Conservation (phyloP, 2,113 vertebrate species). For the Atractosteus spatula region DNA sequence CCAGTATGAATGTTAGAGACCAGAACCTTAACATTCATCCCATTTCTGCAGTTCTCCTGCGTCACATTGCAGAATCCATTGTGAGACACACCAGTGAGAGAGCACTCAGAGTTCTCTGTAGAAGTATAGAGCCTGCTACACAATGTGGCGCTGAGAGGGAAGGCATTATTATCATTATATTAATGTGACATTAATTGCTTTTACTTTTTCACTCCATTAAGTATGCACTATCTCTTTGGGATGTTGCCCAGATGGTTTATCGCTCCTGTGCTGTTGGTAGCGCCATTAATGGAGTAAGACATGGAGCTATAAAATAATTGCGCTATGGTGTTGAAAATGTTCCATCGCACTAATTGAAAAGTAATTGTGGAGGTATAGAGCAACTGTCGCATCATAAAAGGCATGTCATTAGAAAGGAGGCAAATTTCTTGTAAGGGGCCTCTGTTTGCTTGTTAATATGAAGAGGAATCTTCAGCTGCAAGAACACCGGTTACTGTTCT, state of each 20-base stretch:
- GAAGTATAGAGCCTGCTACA: conserved; percentile 36
- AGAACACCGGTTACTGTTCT: not conserved
- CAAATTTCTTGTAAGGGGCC: conserved; percentile 38
- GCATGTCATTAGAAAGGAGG: conserved; percentile 43
- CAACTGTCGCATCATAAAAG: conserved; percentile 71
- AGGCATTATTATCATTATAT: conserved; percentile 80
- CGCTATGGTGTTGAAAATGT: conserved; percentile 70
- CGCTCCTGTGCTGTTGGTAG: conserved; percentile 69
- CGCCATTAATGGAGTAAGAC: conserved; percentile 75
- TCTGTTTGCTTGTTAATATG: conserved; percentile 47
- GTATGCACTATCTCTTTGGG: conserved; percentile 75
- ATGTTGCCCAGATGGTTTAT: conserved; percentile 77
- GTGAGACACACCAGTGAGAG: no score
- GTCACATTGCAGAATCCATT: no score
- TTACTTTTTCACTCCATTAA: conserved; percentile 84
- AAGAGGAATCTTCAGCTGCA: not conserved
- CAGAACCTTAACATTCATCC: no score
- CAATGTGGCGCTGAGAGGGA: conserved; percentile 54
- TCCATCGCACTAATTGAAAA: conserved; percentile 77
- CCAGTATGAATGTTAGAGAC: no score
- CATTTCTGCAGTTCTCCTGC: no score
- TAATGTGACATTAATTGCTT: conserved; percentile 84
- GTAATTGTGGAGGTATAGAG: conserved; percentile 77
- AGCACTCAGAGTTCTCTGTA: no score
- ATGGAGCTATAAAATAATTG: conserved; percentile 78